These are phyloP conservation scores for Harpagifer antarcticus DNA, from an alignment of 2,797 vertebrate genomes.

Conservation along the genomic window DNA sequence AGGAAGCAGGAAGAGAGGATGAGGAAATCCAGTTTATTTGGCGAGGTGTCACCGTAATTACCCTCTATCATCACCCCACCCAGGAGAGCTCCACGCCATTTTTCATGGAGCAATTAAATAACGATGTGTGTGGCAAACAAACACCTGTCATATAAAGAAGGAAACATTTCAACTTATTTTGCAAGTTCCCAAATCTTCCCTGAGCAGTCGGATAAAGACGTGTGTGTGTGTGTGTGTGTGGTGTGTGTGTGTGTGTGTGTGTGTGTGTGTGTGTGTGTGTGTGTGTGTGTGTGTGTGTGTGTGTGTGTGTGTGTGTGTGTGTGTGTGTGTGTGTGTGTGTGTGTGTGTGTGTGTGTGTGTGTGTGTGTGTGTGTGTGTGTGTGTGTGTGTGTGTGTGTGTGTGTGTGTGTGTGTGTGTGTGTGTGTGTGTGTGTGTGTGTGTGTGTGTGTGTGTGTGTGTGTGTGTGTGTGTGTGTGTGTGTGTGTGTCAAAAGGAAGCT, in stretches of 20 bases:
- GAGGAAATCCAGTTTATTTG: conserved; percentile 10
- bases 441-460: no score
- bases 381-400: conserved; percentile 36
- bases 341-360: conserved; percentile 38
- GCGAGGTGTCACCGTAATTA: conserved; percentile 44
- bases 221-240: no score
- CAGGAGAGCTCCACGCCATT: conserved; percentile 21
- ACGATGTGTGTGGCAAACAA: conserved; percentile 22
- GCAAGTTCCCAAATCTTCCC: background rate
- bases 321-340: conserved; percentile 1
- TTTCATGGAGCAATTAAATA: conserved; percentile 39
- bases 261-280: conserved; percentile 33
- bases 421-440: conserved; percentile 26
- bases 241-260: conserved; percentile 11
- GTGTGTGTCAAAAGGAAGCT: conserved; percentile 71
- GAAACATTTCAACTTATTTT: no score
- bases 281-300: background rate
- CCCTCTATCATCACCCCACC: conserved; percentile 45
- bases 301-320: conserved; percentile 40
- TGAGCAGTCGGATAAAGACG: conserved; percentile 42
- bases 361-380: conserved; percentile 3
- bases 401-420: conserved; percentile 3
- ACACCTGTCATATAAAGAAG: no score
- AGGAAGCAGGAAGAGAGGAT: conserved; percentile 10
- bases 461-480: conserved; percentile 22